Percentiles rank a stretch among this genome's conserved stretches.
These are phyloP conservation scores for Euwallacea similis DNA, from an alignment of 1,140 invertebrate species.

Conservation along the genomic window DNA sequence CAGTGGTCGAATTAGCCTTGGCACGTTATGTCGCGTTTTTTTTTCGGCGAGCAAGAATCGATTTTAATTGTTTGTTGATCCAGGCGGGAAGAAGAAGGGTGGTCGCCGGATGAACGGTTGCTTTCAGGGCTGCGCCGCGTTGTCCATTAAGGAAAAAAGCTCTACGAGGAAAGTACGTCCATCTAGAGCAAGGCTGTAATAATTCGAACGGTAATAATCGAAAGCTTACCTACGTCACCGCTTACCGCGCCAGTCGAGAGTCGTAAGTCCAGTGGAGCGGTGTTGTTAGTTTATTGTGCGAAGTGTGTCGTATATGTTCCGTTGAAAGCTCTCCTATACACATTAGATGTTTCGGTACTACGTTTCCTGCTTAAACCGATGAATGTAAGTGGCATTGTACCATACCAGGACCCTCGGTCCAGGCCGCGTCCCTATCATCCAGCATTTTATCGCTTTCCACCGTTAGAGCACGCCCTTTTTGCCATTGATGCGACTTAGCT, in stretches of 20 bases:
- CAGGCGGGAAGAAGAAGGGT: too few relatives aligned
- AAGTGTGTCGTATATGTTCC: slow-evolving; percentile 25
- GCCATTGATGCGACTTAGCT: neutral
- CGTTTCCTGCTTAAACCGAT: slow-evolving; percentile 28
- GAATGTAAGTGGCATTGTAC: slow-evolving; percentile 23
- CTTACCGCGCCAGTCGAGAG: slow-evolving; percentile 7
- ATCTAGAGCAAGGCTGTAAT: slow-evolving; percentile 15
- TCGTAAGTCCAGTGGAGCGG: slow-evolving; percentile 16
- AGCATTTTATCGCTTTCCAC: neutral
- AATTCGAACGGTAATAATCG: slow-evolving; percentile 26
- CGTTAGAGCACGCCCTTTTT: neutral
- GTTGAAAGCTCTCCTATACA: neutral
- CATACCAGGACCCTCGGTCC: neutral
- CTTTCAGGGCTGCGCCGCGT: too few relatives aligned
- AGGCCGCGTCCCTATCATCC: neutral
- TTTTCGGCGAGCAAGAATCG: too few relatives aligned
- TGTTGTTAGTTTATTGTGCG: slow-evolving; percentile 23
- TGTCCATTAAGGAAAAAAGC: too few relatives aligned
- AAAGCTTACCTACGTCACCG: slow-evolving; percentile 22
- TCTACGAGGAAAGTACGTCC: neutral
- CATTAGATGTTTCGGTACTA: slow-evolving; percentile 18
- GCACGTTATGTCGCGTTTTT: neutral
- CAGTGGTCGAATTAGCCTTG: neutral
- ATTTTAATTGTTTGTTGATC: too few relatives aligned
- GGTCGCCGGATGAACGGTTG: too few relatives aligned